phyloP scores from a whole-genome alignment of 1,140 invertebrate species.

The Copidosoma floridanum region DNA sequence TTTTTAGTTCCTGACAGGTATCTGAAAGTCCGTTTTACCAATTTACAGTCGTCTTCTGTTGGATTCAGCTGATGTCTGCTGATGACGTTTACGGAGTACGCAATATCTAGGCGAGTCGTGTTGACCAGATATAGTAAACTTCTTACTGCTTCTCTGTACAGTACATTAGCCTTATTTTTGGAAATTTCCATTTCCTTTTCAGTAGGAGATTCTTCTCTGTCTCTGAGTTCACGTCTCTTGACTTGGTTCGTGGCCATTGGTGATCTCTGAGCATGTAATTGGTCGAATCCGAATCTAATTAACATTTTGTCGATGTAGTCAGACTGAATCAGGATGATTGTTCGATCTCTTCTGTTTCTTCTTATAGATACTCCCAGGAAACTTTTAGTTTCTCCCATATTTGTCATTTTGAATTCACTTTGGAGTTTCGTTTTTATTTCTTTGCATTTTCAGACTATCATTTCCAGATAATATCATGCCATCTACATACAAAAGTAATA shows the following conservation, averaged over 20 bases:
- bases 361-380: neutral
- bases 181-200: too few species aligned
- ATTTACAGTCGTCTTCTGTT: neutral
- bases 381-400: neutral
- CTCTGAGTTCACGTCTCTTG: neutral
- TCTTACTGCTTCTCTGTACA: constrained; percentile 1
- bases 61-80: neutral
- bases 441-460: neutral
- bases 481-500: neutral
- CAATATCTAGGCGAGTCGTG: neutral
- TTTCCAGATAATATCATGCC: too few species aligned
- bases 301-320: neutral
- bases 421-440: neutral
- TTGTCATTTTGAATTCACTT: neutral
- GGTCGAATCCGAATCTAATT: neutral
- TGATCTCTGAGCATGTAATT: neutral
- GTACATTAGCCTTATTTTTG: neutral
- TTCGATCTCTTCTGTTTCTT: neutral
- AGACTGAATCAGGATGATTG: neutral
- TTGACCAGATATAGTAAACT: neutral
- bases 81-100: neutral
- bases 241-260: neutral
- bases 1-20: neutral
- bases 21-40: neutral
- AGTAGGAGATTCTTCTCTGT: neutral